Base-by-base conservation (phyloP, 1,140 invertebrate species). In the Leptopilina clavipes region DNA sequence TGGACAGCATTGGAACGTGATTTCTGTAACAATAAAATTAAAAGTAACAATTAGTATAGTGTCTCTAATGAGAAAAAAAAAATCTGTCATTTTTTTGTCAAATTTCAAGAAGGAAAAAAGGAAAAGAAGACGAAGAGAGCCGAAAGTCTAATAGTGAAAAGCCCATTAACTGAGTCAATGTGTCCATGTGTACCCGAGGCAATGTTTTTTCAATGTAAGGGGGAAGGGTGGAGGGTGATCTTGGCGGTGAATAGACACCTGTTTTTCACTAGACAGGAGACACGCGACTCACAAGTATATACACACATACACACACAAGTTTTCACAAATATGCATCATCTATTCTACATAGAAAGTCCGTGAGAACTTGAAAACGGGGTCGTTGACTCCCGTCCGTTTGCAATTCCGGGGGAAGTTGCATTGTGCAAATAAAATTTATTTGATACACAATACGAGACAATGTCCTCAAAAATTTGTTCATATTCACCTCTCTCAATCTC, bases 181-280 rank as follows among this genome's bases (percentile, higher is more conserved):
- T 75, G 76, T 12, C 52, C 22, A 18, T 77, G 73, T 76, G 76
- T 79, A 81, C 82, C 74, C 45, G 59, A 77, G 79, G 76, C 77
- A 81, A 76, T 77, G 76, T 81, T 82, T 81, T 79, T 81, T 82
- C 76, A 77, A 79, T 79, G 76, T 75, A 72, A 56, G 72, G 73
- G 45, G 18, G 72, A 37, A 74, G 48, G 22, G 72, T 22, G 72
- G 65, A 81, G 84, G 83, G 75, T 76, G 81, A 86, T 86, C 82
- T 82, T 79, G 77, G 25, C 59, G 75, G 70, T 89, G 87, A 89
- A 89, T 88, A 85, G 87, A 77, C 84, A 88, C 85, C 85, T 88
- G 87, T 84, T 86, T 84, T 78, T 40, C 37, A 79, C 76, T 80
- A 84, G 81, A 82, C 82, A 77, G 81, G 84, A 84, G 83, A 84